Conservation (phyloP, 2,888 invertebrate genomes). For the Drosophila mayaguana region DNA sequence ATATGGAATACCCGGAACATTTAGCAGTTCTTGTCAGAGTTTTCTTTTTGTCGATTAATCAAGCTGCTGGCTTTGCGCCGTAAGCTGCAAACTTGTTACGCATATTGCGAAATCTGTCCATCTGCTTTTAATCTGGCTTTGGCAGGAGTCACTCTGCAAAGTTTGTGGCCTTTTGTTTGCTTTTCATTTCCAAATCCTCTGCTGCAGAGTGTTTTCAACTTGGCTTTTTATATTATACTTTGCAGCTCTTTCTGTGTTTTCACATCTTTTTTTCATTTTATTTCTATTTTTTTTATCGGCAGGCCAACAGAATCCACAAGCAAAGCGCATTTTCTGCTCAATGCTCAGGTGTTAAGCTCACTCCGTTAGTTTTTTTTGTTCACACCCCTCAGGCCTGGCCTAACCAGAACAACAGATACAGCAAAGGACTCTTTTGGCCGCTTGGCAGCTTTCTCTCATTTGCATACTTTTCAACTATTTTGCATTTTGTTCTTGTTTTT, state of each 20-base stretch:
- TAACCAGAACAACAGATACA: constrained; percentile 21
- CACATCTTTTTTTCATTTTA: constrained; percentile 13
- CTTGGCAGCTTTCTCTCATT: constrained; percentile 58
- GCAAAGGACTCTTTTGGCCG: constrained; percentile 42
- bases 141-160: constrained; percentile 56
- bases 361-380: constrained; percentile 51
- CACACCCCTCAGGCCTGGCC: constrained; percentile 24
- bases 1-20: constrained; percentile 47
- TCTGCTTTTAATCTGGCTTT: constrained; percentile 62
- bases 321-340: constrained; percentile 72
- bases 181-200: constrained; percentile 73
- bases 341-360: constrained; percentile 69
- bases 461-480: constrained; percentile 77
- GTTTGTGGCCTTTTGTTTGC: constrained; percentile 63
- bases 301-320: constrained; percentile 41
- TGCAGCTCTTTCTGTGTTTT: constrained; percentile 23
- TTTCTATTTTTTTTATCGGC: constrained; percentile 41
- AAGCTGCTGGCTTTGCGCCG: constrained; percentile 18
- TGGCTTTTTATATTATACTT: constrained; percentile 69
- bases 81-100: constrained; percentile 58
- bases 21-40: constrained; percentile 10
- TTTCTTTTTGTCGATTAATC: constrained; percentile 39
- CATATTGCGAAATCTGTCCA: constrained; percentile 45
- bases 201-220: constrained; percentile 63
- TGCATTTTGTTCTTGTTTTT: constrained; percentile 42